Evolutionary conservation across 2,797 vertebrate species (phyloP), one percentile per base, ranked within the genome.

Genomic region (Esox lucius): DNA sequence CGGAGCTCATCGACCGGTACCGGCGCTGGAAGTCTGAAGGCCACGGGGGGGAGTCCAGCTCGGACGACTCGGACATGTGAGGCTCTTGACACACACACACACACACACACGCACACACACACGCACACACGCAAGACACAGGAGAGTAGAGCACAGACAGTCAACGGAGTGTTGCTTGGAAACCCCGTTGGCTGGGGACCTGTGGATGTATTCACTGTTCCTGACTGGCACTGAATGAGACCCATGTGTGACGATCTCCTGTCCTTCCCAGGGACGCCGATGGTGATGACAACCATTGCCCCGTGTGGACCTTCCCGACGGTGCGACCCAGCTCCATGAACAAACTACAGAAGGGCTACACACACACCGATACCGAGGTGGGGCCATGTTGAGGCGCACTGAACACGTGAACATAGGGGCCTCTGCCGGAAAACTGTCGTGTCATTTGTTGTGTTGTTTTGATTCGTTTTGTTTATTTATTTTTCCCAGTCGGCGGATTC

Each of bases 21-120:
- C 95, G 96, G 72, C 97, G 96, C 90, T 99, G 98, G 98, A 99
- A 96, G 85, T 96, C 97, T 0, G 97, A 98, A 89, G 97, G 98
- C 0, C 97, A 98, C 0, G 96, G 96, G 0, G 97, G 98, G 22
- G 97, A 98, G 78, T 99, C 97, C 75, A 98, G 97, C 86, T 99
- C 97, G 0, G 97, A 98, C 0, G 97, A 99, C 86, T 99, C 97
- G 0, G 98, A 99, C 79, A 95, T 96, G 98, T 98, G 89, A 51
- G 94, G 61, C n/a, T 78, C 51, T 72, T 15, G 61, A 39, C 1
- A 68, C 17, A 76, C 35, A 53, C 24, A 5, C 16, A 3, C n/a
- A 17, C 1, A n/a, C 4, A 16, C 9, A 70, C n/a, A n/a, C n/a
- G n/a, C 35, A 53, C 24, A 5, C 16, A 3, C n/a, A 17, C 1